These are phyloP conservation scores for Thera britannica DNA, from an alignment of 2,888 invertebrate genomes.

Conservation along the genomic window DNA sequence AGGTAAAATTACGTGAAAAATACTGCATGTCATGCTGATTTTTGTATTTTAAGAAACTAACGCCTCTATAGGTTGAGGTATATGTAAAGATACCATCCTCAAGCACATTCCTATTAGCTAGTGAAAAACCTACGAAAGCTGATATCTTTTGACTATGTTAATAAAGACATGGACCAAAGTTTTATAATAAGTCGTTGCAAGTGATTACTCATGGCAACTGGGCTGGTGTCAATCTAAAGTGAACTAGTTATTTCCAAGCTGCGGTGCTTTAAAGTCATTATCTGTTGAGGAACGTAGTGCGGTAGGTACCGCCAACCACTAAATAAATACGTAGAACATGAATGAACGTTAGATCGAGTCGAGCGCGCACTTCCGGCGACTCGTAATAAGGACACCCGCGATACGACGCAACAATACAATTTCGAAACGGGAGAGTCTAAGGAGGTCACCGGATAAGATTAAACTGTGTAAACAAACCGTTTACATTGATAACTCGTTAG, in stretches of 20 bases:
- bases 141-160: no score
- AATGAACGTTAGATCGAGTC: slow-evolving; percentile 73
- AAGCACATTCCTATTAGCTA: no score
- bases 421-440: slow-evolving; percentile 83
- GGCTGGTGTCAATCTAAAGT: slow-evolving; percentile 3
- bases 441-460: slow-evolving; percentile 85
- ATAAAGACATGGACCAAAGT: neutral
- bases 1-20: no score
- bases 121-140: no score
- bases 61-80: no score
- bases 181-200: neutral
- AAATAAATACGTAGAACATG: slow-evolving; percentile 78
- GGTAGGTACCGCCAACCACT: slow-evolving; percentile 61
- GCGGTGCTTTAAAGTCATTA: slow-evolving; percentile 49
- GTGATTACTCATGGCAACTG: neutral
- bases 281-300: slow-evolving; percentile 57
- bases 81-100: no score
- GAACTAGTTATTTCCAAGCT: slow-evolving; percentile 28
- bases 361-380: slow-evolving; percentile 77
- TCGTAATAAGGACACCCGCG: slow-evolving; percentile 77
- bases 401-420: slow-evolving; percentile 74
- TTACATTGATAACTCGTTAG: slow-evolving; percentile 82
- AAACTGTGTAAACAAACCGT: slow-evolving; percentile 84
- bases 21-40: no score
- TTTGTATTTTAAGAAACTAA: no score